A percentile compares a stretch with the other conserved stretches of the same genome.
Conservation (phyloP, 2,113 vertebrate species). For the Chlamydotis undulata region DNA sequence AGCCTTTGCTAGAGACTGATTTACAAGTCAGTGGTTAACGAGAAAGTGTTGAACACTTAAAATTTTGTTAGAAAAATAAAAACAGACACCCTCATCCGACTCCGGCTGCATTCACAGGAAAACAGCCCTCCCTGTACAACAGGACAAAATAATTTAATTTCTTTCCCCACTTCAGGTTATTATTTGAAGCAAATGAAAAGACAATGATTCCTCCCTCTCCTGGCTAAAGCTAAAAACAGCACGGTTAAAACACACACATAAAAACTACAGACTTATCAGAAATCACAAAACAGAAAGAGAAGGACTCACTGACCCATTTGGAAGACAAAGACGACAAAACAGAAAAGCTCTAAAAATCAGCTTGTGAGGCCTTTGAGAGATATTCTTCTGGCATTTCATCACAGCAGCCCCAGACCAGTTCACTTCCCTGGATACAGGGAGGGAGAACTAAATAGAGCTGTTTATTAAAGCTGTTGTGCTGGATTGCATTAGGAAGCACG, state of each 20-base stretch:
- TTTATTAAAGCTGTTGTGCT: constrained; percentile 86
- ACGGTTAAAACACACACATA: constrained; percentile 61
- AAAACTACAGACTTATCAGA: constrained; percentile 72
- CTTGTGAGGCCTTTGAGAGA: constrained; percentile 85
- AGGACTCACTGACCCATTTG: constrained; percentile 88
- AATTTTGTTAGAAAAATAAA: constrained; percentile 49
- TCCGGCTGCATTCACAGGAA: constrained; percentile 59
- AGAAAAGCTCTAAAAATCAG: constrained; percentile 84
- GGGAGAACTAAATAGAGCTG: constrained; percentile 86
- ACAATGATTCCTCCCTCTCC: constrained; percentile 69
- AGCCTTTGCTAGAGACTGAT: constrained; percentile 57
- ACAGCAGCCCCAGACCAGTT: constrained; percentile 82
- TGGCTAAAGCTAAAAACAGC: constrained; percentile 59
- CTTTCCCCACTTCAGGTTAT: constrained; percentile 63
- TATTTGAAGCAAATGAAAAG: constrained; percentile 79
- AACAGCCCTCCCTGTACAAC: constrained; percentile 63
- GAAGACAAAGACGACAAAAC: constrained; percentile 87
- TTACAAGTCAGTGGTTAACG: constrained; percentile 58
- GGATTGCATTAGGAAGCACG: constrained; percentile 83
- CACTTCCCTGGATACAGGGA: constrained; percentile 82
- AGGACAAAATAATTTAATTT: constrained; percentile 62
- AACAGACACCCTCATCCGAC: constrained; percentile 12
- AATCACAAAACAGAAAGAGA: constrained; percentile 77
- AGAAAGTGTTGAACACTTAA: constrained; percentile 57
- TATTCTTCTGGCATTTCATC: constrained; percentile 87